Evolutionary conservation across 2,797 vertebrate genomes (phyloP), one percentile per base, ranked within the genome.

Genomic region (Sarcoramphus papa): DNA sequence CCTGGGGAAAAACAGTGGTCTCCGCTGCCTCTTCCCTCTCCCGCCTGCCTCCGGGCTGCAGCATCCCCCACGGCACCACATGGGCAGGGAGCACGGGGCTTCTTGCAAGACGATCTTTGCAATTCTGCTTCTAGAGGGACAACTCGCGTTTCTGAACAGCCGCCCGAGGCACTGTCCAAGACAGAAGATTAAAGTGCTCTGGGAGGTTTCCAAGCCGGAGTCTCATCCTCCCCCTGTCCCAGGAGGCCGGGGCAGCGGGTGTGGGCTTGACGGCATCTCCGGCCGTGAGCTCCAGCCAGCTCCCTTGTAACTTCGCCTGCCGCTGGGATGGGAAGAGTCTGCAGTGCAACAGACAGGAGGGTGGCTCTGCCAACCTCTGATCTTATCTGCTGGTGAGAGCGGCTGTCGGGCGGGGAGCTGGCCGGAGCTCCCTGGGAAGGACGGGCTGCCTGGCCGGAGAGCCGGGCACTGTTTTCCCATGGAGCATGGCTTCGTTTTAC

Each of bases 301-400:
- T 95, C 62, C 67, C 84, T 57, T 20, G n/a, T n/a, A 85, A 51
- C 75, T 74, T 94, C 82, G 37, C 95, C 80, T 27, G 50, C 43
- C 2, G 6, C 51, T 59, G 67, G 50, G 75, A 16, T 59, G 80
- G 74, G 84, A 37, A 92, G 76, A 88, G 83, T 87, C 88, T 1
- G 27, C 53, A 85, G 70, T 4, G 7, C 83, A 79, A 14, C 68
- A 65, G 75, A 30, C 88, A 54, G 72, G 47, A 92, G 93, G 15
- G n/a, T n/a, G 68, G 35, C 76, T 88, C 41, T 94, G 92, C 90
- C 85, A 96, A 2, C 57, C 78, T 48, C 93, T 70, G 92, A 96
- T 94, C 78, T 90, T 76, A 93, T 69, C 86, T 79, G 85, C 81
- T 64, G 92, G 14, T 30, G 72, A 63, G 73, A 84, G 68, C 1